Evolutionary conservation across 2,113 vertebrate genomes (phyloP), one percentile per base, ranked within the genome.

Genomic region (Sitta europaea): DNA sequence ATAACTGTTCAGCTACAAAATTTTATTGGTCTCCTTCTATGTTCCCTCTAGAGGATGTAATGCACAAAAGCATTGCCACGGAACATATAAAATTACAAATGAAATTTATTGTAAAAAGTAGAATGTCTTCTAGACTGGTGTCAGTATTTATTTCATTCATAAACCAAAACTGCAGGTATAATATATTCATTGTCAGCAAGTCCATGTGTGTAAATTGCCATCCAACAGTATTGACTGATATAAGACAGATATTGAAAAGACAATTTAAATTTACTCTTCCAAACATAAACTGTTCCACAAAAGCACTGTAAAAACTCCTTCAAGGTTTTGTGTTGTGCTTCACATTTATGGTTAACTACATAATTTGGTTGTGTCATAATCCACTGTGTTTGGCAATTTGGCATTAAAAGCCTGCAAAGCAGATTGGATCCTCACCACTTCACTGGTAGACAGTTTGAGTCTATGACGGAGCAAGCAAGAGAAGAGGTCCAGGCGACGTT

Each of bases 1-100:
- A 99, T 99, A 99, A 98, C 98, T 99, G 98, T 99, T 99, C 98
- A 99, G 98, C 98, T 99, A 99, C 98, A 99, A 99, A 99, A 99
- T 98, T 97, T 99, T 98, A 99, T 99, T 99, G 98, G 98, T 99
- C 98, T 98, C 98, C 98, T 98, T 98, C 98, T 98, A 98, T 98
- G 98, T 98, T 98, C 99, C 98, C 98, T 98, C 98, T 98, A 98
- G 98, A 98, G 97, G 96, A 98, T 98, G 98, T 98, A 99, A 99
- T 98, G 98, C 98, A 98, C 98, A 99, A 99, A 98, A 98, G 98
- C 98, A 99, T 99, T 99, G 98, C 98, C 98, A 99, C 97, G 95
- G 96, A 99, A 99, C 98, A 99, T 99, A 99, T 98, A 99, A 99
- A 99, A 98, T 98, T 99, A 99, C 99, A 99, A 99, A 99, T 98